A percentile compares a stretch with the other conserved stretches of the same genome.
Evolutionary conservation across 2,113 vertebrate genomes (phyloP).

Genomic region (Microcebus tavaratra): DNA sequence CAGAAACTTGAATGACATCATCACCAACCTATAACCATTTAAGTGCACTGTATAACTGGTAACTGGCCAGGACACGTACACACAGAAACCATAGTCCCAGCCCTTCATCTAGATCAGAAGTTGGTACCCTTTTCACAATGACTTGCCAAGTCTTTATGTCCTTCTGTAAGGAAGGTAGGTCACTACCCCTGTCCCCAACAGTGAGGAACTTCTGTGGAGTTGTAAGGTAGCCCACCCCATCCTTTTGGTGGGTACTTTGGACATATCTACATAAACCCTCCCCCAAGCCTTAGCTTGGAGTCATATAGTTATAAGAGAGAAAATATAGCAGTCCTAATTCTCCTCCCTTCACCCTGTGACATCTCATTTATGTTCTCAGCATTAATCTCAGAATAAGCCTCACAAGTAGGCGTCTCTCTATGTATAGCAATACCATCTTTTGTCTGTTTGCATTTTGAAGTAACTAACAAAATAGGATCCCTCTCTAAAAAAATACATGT

Average conservation of each 20-base stretch:
- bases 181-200: not conserved
- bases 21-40: constrained; percentile 21
- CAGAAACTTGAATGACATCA: constrained; percentile 25
- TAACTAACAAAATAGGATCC: constrained; percentile 23
- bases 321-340: not conserved
- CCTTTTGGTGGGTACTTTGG: not conserved
- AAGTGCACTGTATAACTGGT: not conserved
- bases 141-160: not conserved
- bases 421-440: not conserved
- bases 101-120: not conserved
- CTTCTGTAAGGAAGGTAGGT: not conserved
- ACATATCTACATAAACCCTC: not conserved
- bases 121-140: constrained; percentile 20
- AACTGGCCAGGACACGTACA: not conserved
- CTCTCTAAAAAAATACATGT: not conserved
- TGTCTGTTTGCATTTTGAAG: constrained; percentile 16
- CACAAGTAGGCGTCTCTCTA: not conserved
- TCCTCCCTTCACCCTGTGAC: not conserved
- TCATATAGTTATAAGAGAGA: not conserved
- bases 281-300: not conserved
- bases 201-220: not conserved
- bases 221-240: not conserved
- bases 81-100: not conserved
- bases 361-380: not conserved
- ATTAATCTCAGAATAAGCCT: constrained; percentile 39